Base-by-base conservation (phyloP, 2,113 vertebrate species). In the Sylvietta virens region DNA sequence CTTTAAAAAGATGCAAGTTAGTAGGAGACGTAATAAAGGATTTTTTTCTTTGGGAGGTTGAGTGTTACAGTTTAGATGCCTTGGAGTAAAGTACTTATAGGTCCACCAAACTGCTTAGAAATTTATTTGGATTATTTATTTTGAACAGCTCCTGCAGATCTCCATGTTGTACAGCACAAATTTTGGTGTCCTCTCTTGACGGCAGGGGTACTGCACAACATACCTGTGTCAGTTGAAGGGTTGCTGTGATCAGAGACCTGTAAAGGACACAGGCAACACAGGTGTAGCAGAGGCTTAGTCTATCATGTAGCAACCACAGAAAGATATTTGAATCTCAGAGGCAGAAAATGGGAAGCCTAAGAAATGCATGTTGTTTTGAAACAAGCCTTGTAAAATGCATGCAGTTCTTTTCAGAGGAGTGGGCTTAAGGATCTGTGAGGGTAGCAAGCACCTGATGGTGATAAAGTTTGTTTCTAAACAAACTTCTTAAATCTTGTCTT, bases 101-200 rank as follows among this genome's bases (percentile, higher is more conserved):
- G 28, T 50, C 35, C 13, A 35, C 37, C 13, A 23, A 18, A n/a
- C 21, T 65, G 21, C 54, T 66, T 86, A 72, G 45, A 50, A 64
- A 89, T 58, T 7, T 66, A 51, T 66, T 81, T 72, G 45, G 10
- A 16, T 69, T 62, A 22, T 56, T 93, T 67, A 15, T 72, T 87
- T 65, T 50, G 28, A 30, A 37, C 12, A 45, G 0, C 33, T 45
- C 0, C 73, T 81, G 37, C 4, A 26, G 35, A 20, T 66, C 13
- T 81, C 42, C 7, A 3, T 0, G 6, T 58, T 23, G 48, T 48
- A 31, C 1, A 0, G 10, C 12, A 13, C 4, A 6, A 81, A 35
- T 23, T 60, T 45, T 15, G 33, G 20, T 72, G 33, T 1, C 1
- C 17, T 53, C 10, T 54, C 15, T 42, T 51, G 81, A 61, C 15